Conservation (phyloP, 2,797 vertebrate species). For the Eospalax fontanierii region DNA sequence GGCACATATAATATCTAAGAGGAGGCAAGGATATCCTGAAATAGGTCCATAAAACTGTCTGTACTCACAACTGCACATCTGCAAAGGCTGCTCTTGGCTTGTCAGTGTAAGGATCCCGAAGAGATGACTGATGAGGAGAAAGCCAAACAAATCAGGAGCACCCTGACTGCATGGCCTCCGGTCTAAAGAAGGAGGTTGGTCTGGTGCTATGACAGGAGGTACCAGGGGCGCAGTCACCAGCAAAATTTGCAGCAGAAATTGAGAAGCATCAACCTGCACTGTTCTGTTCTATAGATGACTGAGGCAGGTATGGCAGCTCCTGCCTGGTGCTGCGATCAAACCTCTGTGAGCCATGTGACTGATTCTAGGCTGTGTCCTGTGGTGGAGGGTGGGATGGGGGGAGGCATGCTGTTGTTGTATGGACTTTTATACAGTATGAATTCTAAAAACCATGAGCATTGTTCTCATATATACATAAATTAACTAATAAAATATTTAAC, state of each 20-base stretch:
- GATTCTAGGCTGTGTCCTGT: not conserved
- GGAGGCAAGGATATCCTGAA: not conserved
- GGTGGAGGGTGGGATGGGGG: too few species aligned
- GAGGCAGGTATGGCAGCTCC: not conserved
- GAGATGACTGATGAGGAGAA: not conserved
- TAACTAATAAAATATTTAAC: not conserved
- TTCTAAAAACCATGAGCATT: not conserved
- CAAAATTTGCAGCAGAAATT: not conserved
- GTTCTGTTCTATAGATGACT: not conserved
- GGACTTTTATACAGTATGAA: not conserved
- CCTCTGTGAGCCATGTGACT: not conserved
- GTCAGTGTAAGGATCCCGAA: not conserved
- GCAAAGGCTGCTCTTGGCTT: not conserved
- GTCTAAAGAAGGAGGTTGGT: accelerated
- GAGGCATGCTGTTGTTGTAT: accelerated
- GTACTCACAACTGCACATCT: not conserved
- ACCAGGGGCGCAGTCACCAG: too few species aligned
- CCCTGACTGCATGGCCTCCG: not conserved
- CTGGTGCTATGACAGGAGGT: not conserved
- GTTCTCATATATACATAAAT: too few species aligned
- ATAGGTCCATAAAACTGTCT: not conserved
- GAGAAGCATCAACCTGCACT: not conserved
- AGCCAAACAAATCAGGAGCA: accelerated
- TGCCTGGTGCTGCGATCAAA: not conserved
- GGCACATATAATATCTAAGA: not conserved